Conservation (phyloP, 2,113 vertebrate species). For the Saguinus imperator region DNA sequence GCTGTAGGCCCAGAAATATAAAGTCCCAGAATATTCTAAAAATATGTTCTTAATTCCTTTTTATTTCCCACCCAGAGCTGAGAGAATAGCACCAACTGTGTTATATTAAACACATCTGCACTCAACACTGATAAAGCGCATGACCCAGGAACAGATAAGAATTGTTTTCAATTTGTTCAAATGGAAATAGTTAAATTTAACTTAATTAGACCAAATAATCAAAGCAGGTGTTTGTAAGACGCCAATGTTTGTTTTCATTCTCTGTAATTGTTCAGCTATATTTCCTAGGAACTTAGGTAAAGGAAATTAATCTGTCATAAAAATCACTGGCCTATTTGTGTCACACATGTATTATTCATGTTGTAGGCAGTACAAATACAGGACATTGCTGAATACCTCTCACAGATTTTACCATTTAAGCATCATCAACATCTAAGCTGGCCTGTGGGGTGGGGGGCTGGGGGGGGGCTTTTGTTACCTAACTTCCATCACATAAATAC, state of each 20-base stretch:
- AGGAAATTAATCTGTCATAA: slow-evolving; percentile 67
- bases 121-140: slow-evolving; percentile 27
- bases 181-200: slow-evolving; percentile 71
- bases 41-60: slow-evolving; percentile 58
- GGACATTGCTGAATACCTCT: background rate
- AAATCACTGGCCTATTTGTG: slow-evolving; percentile 66
- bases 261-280: slow-evolving; percentile 50
- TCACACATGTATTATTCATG: slow-evolving; percentile 44
- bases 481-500: slow-evolving; percentile 50
- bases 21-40: slow-evolving; percentile 56
- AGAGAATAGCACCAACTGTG: slow-evolving; percentile 54
- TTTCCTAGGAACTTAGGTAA: slow-evolving; percentile 69
- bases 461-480: background rate
- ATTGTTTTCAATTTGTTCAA: slow-evolving; percentile 69
- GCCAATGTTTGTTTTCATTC: slow-evolving; percentile 66
- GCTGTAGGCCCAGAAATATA: background rate
- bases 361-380: slow-evolving; percentile 30
- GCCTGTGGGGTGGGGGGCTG: background rate
- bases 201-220: slow-evolving; percentile 75
- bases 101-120: slow-evolving; percentile 57
- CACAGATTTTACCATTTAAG: slow-evolving; percentile 63
- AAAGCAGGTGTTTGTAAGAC: slow-evolving; percentile 67
- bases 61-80: slow-evolving; percentile 48
- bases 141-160: slow-evolving; percentile 67
- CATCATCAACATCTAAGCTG: slow-evolving; percentile 2